A percentile compares a stretch with the other conserved stretches of the same genome.
These are phyloP conservation scores for Esox masquinongy DNA, from an alignment of 2,797 vertebrate genomes.

Conservation along the genomic window DNA sequence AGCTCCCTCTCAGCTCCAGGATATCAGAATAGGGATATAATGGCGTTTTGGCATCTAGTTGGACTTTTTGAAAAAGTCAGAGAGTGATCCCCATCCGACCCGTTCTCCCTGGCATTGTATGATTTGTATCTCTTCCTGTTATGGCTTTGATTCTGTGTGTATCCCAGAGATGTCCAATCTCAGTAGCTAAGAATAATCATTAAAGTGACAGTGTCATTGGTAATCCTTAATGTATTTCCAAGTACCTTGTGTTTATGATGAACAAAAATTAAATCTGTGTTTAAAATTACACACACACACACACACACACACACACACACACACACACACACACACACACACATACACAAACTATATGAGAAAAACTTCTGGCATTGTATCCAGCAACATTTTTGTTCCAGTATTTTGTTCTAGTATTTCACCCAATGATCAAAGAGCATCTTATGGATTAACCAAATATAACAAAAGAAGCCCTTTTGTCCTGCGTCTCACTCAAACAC, in stretches of 20 bases:
- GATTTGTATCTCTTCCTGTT: conserved; percentile 60
- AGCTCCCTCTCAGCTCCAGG: conserved; percentile 8
- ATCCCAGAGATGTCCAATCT: conserved; percentile 25
- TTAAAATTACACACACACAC: no score
- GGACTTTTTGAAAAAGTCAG: conserved; percentile 45
- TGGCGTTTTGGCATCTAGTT: conserved; percentile 20
- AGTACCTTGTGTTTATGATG: neutral
- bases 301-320: no score
- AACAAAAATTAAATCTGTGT: neutral
- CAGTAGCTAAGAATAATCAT: neutral
- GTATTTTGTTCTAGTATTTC: no score
- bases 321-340: no score
- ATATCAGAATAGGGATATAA: neutral
- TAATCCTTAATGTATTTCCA: neutral
- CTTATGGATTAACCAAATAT: no score
- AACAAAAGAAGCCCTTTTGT: no score
- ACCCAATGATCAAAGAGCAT: no score
- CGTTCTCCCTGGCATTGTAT: conserved; percentile 54
- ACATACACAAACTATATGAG: no score
- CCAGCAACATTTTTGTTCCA: no score
- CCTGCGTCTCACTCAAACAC: no score
- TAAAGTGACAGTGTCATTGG: neutral
- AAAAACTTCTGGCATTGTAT: no score
- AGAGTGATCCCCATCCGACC: conserved; percentile 58
- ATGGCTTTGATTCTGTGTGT: conserved; percentile 39